phyloP scores from a whole-genome alignment of 2,888 invertebrate species.

The Amiota communis region DNA sequence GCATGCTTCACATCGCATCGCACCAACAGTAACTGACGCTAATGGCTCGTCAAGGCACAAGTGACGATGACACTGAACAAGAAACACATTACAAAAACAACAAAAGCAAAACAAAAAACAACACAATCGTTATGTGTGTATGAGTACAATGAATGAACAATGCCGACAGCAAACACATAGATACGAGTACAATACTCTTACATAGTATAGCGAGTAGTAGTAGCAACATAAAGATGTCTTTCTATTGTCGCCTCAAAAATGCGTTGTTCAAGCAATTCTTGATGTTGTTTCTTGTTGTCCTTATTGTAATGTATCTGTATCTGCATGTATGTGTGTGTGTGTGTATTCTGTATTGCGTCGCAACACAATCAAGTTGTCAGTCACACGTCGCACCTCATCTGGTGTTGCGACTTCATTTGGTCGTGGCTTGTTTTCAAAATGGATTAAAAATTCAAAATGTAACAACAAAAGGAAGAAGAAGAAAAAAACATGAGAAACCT shows the following conservation, averaged over 20 bases:
- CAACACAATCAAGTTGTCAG: constrained; percentile 21
- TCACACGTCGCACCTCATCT: too few relatives aligned
- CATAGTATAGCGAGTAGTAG: not conserved
- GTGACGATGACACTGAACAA: constrained; percentile 3
- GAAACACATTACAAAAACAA: not conserved
- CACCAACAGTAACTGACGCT: constrained; percentile 30
- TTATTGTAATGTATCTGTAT: too few relatives aligned
- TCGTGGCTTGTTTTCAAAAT: constrained; percentile 30
- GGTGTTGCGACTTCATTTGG: too few relatives aligned
- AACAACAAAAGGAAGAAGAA: constrained; percentile 10
- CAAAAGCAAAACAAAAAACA: not conserved
- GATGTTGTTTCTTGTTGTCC: not conserved
- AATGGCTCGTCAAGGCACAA: constrained; percentile 30
- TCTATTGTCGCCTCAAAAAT: not conserved
- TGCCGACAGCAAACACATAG: too few relatives aligned
- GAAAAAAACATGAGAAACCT: not conserved
- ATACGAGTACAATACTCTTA: too few relatives aligned
- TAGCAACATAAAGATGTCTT: not conserved
- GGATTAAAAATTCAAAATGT: constrained; percentile 41
- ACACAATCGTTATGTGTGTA: too few relatives aligned
- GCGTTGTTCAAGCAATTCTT: constrained; percentile 4
- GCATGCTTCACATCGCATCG: not conserved
- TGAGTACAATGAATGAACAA: too few relatives aligned
- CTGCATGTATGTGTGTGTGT: too few relatives aligned
- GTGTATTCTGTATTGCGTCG: too few relatives aligned